Base-by-base conservation (phyloP, 1,140 invertebrate species). In the Limonius californicus region DNA sequence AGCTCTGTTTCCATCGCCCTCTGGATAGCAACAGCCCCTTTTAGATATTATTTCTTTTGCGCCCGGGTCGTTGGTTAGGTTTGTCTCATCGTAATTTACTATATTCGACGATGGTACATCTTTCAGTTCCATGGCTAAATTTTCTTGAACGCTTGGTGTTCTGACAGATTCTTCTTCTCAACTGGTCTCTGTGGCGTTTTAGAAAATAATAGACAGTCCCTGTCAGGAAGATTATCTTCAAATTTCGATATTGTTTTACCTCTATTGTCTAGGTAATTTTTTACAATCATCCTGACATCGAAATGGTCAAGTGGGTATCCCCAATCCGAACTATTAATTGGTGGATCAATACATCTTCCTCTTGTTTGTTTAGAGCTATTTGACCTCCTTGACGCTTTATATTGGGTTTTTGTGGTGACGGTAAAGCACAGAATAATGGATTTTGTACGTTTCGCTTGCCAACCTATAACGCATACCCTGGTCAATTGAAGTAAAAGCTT, bases 61-160 rank as follows among this genome's bases (percentile, higher is more conserved):
- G 7, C 76, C 76, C 8, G 75, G 77, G 61, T 79, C 75, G 69
- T 79, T 76, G 2, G 62, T 68, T 1, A 79, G 23, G 64, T 79
- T 79, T 9, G 77, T 79, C 63, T 79, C 77, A 67, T 78, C 77
- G 64, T 77, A 79, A 64, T 77, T 77, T 21, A 63, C 55, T 39
- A 71, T 68, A 61, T 68, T 66, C 57, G 14, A 32, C 16, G 67
- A 42, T 16, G 70, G 70, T 20, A 73, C 42, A 64, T 68, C 39
- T 56, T 62, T 20, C 9, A 62, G 15, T 21, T 50, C 58, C 12
- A 72, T 57, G 32, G 71, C n/a, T 72, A 76, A 45, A 68, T 59
- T 43, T 68, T 43, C 70, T 63, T 27, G 65, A 61, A 42, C 70
- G 63, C 69, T 76, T 74, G 21, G 75, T 74, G 63, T 76, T 75